phyloP scores from a whole-genome alignment of 1,140 invertebrate genomes.

The Drosophila rufa region DNA sequence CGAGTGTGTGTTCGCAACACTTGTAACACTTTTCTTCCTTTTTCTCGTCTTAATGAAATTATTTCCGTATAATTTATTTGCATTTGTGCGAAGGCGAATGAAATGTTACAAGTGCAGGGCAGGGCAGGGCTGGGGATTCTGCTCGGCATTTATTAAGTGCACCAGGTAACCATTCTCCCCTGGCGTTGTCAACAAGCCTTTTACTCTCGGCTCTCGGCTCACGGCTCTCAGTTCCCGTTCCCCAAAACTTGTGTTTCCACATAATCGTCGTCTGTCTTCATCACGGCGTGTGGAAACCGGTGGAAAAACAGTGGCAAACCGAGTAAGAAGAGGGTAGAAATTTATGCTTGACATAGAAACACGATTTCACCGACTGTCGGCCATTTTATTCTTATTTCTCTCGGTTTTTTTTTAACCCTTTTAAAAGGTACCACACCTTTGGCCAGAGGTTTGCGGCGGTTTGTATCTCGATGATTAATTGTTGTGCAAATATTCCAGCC shows the following conservation, averaged over 20 bases:
- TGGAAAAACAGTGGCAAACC: constrained; percentile 12
- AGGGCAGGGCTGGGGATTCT: constrained; percentile 11
- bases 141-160: constrained; percentile 75
- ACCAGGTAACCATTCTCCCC: constrained; percentile 41
- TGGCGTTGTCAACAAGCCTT: constrained; percentile 50
- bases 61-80: constrained; percentile 83
- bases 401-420: constrained; percentile 28
- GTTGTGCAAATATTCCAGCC: constrained; percentile 25
- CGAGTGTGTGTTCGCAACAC: constrained; percentile 11
- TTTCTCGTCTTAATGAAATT: constrained; percentile 73
- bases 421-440: constrained; percentile 29
- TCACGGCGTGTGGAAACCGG: constrained; percentile 28
- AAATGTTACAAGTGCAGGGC: constrained; percentile 63
- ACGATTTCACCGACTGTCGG: constrained; percentile 73
- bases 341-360: constrained; percentile 83
- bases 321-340: constrained; percentile 51
- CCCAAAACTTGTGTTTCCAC: constrained; percentile 7
- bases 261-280: constrained; percentile 77
- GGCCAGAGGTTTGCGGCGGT: neutral
- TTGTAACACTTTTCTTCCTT: constrained; percentile 29
- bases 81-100: constrained; percentile 37
- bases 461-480: constrained; percentile 26
- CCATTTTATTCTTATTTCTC: constrained; percentile 72
- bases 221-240: neutral
- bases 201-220: neutral